phyloP scores from a whole-genome alignment of 2,113 vertebrate genomes.

The Pomatostomus ruficeps region DNA sequence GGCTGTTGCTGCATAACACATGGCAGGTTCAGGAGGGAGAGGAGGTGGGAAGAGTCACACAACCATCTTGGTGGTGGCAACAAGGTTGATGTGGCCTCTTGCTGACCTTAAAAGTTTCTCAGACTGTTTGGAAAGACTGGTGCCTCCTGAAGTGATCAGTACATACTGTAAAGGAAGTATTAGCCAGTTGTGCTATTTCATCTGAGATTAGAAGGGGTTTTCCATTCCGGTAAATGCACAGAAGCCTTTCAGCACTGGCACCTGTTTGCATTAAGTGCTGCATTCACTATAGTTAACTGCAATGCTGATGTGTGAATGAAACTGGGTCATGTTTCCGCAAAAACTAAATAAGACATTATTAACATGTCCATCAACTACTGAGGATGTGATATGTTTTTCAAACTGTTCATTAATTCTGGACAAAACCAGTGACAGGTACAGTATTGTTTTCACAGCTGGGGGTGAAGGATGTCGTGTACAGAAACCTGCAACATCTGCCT shows the following conservation, averaged over 20 bases:
- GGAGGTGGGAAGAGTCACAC: not conserved
- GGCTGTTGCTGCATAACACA: not conserved
- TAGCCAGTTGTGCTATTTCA: not conserved
- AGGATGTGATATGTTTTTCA: constrained; percentile 57
- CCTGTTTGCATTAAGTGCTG: not conserved
- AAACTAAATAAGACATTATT: constrained; percentile 62
- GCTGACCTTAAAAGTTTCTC: not conserved
- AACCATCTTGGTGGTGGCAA: not conserved
- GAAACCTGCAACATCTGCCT: not conserved
- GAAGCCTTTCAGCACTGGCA: not conserved
- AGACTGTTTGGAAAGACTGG: not conserved
- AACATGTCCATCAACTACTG: constrained; percentile 48
- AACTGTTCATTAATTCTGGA: constrained; percentile 66
- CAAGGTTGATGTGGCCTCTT: fast-evolving
- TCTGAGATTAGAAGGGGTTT: not conserved
- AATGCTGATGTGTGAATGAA: constrained; percentile 39
- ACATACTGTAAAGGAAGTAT: not conserved
- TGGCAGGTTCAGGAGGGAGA: not conserved
- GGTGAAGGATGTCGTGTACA: not conserved
- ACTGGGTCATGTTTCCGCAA: constrained; percentile 42
- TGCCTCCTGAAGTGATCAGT: not conserved
- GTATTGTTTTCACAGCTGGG: not conserved
- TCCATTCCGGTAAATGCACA: not conserved
- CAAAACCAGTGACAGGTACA: constrained; percentile 27
- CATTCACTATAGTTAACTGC: not conserved